Percentiles rank a stretch among this genome's conserved stretches.
phyloP scores from a whole-genome alignment of 1,140 invertebrate species.

The Tetragonula clypearis region DNA sequence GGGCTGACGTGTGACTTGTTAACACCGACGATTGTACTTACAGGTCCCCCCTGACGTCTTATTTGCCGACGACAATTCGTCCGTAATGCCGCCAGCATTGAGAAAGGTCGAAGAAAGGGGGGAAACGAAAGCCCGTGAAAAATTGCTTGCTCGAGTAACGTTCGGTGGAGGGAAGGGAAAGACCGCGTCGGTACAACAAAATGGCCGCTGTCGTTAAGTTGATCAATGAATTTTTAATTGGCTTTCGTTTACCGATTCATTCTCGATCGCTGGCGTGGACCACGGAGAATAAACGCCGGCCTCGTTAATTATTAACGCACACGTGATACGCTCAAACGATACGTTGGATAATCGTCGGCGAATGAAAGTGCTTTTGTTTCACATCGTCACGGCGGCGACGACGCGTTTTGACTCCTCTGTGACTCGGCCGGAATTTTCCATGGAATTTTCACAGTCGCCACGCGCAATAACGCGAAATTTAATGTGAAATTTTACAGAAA shows the following conservation, averaged over 20 bases:
- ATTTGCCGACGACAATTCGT: conserved; percentile 47
- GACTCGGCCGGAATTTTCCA: background rate
- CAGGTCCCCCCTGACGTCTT: conserved; percentile 28
- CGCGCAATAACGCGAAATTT: background rate
- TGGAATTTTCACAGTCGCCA: background rate
- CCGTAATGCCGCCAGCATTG: conserved; percentile 10
- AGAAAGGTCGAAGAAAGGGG: background rate
- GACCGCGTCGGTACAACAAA: conserved; percentile 21
- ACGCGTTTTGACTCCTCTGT: background rate
- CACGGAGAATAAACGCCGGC: background rate
- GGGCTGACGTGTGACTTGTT: conserved; percentile 60
- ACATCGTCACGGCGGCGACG: background rate
- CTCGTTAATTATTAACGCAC: conserved; percentile 41
- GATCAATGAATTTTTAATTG: conserved; percentile 63
- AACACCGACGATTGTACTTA: conserved; percentile 48
- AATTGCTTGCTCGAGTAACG: conserved; percentile 20
- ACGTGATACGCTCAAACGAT: conserved; percentile 9
- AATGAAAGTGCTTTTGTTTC: conserved; percentile 10
- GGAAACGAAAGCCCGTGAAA: background rate
- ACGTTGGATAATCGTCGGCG: conserved; percentile 28
- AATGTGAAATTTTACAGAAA: background rate
- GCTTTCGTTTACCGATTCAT: conserved; percentile 35
- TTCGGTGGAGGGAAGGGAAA: too few species aligned
- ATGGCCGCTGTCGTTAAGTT: background rate
- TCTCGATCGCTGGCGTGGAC: background rate